Evolutionary conservation across 2,797 vertebrate genomes (phyloP).

Genomic region (Columba guinea): DNA sequence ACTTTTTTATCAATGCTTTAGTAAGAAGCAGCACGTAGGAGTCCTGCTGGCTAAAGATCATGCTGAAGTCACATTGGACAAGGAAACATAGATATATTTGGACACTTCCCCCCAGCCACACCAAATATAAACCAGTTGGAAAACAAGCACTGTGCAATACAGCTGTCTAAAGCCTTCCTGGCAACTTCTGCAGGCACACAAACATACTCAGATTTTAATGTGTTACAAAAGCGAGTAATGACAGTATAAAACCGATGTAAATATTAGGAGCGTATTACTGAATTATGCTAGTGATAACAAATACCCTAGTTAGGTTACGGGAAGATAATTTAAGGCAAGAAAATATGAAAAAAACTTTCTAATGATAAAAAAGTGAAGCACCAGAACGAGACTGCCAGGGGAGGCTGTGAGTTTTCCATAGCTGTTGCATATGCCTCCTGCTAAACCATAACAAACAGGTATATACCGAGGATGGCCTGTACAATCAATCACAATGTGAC

Average conservation of each 20-base stretch:
- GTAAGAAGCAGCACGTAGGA: accelerated
- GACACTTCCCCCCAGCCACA: background rate
- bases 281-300: background rate
- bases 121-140: background rate
- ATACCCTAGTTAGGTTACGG: accelerated
- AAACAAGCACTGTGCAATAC: background rate
- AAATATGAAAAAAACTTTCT: background rate
- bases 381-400: background rate
- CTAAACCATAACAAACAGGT: background rate
- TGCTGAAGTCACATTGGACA: background rate
- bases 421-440: background rate
- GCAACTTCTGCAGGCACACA: background rate
- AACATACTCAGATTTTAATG: background rate
- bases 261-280: accelerated
- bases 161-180: background rate
- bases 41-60: background rate
- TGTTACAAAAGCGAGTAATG: accelerated
- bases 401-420: background rate
- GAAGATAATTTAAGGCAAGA: background rate
- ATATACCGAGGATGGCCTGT: accelerated
- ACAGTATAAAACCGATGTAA: background rate
- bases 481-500: background rate
- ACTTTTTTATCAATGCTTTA: background rate
- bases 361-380: background rate
- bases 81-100: background rate